Base-by-base conservation (phyloP, 2,797 vertebrate species). In the Lophotriccus pileatus region DNA sequence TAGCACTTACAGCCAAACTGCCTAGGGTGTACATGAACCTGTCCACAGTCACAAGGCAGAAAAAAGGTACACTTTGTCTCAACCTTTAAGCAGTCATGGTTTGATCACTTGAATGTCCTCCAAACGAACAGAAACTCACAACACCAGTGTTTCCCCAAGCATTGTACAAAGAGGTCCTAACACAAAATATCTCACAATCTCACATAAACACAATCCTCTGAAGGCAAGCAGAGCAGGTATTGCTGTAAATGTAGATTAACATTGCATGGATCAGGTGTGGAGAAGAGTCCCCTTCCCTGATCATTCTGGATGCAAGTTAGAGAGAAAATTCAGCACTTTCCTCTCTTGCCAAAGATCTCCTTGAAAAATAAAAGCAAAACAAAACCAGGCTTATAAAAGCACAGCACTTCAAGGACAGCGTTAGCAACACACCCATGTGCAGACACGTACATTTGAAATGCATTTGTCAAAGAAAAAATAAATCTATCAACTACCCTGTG, bases 331-430 rank as follows among this genome's bases (percentile, higher is more conserved):
- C 18, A 67, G 39, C 50, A 41, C 47, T 55, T 64, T 77, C 62
- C n/a, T 36, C 14, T 47, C 59, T 59, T 86, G 50, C 39, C 76
- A 87, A 56, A 52, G 34, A 75, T 68, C 76, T 79, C 47, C 81
- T 87, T 53, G 69, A 75, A 89, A 92, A 94, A 76, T 23, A 93
- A 85, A 87, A 78, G 43, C 82, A 85, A 92, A 91, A 83, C 75
- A 87, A 95, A 80, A 25, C 41, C 32, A 7, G 76, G 64, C 46
- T 90, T 83, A 80, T 32, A 68, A 74, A 93, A 95, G 86, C 86
- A 69, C 37, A 77, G 68, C 46, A 10, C 60, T 94, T 89, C 84
- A 92, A 96, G 82, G 69, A 49, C 84, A 74, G 76, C 0, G 0
- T 49, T 64, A 87, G 93, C 72, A 85, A 92, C 95, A 91, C 82